These are phyloP conservation scores for Clitarchus hookeri DNA, from an alignment of 2,888 invertebrate species.

Conservation along the genomic window DNA sequence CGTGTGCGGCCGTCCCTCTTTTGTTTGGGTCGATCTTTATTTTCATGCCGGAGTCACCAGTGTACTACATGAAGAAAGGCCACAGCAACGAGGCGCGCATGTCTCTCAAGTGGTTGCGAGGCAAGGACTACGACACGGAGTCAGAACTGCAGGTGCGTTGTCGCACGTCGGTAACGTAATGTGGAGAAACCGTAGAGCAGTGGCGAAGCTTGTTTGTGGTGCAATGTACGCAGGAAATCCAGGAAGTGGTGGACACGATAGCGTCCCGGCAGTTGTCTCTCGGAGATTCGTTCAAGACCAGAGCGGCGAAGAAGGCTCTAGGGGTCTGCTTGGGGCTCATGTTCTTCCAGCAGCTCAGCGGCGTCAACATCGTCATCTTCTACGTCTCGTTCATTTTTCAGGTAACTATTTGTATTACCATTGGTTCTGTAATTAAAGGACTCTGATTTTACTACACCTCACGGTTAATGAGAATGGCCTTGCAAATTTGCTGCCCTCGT, in stretches of 20 bases:
- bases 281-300: constrained; percentile 61
- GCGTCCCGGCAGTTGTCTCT: constrained; percentile 62
- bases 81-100: constrained; percentile 67
- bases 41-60: constrained; percentile 88
- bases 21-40: constrained; percentile 72
- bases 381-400: constrained; percentile 76
- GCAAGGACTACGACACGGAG: constrained; percentile 20
- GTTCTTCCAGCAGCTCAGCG: constrained; percentile 88
- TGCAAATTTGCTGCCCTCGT: no score
- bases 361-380: constrained; percentile 83
- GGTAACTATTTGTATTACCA: constrained; percentile 39
- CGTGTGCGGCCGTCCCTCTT: constrained; percentile 69
- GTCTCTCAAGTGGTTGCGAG: constrained; percentile 72
- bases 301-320: constrained; percentile 68
- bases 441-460: no score
- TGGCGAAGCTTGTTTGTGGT: not conserved
- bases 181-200: no score
- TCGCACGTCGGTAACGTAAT: no score
- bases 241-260: constrained; percentile 60
- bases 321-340: constrained; percentile 79
- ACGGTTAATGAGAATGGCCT: no score
- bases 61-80: constrained; percentile 52
- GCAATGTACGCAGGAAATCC: constrained; percentile 55
- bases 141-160: constrained; percentile 40
- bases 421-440: no score